A percentile compares a stretch with the other conserved stretches of the same genome.
Conservation (phyloP, 2,888 invertebrate genomes). For the Sthenelais limicola region DNA sequence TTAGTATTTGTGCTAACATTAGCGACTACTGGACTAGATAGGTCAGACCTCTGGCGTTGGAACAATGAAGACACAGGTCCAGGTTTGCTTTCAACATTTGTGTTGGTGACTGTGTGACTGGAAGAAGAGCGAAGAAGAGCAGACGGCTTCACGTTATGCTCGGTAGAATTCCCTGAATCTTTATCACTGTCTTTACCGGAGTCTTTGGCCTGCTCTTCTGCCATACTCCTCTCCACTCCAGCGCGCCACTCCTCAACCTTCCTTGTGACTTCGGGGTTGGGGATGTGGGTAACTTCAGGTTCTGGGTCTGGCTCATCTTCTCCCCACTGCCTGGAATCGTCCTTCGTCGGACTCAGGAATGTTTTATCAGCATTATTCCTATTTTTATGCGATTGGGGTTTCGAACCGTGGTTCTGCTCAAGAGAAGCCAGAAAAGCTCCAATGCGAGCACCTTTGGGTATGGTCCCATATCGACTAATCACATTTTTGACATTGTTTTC, state of each 20-base stretch:
- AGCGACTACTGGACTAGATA: slow-evolving; percentile 54
- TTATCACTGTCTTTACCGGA: slow-evolving; percentile 16
- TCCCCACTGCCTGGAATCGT: not conserved
- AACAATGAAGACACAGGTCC: slow-evolving; percentile 61
- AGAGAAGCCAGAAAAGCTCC: slow-evolving; percentile 96
- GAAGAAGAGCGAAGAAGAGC: slow-evolving; percentile 69
- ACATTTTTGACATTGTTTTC: slow-evolving; percentile 96
- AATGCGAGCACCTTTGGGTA: slow-evolving; percentile 96
- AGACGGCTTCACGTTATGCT: slow-evolving; percentile 67
- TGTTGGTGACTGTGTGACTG: slow-evolving; percentile 59
- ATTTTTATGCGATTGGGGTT: not conserved
- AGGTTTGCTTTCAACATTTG: slow-evolving; percentile 54
- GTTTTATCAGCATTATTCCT: not conserved
- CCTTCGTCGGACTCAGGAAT: not conserved
- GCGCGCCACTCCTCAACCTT: slow-evolving; percentile 55
- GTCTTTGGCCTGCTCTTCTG: slow-evolving; percentile 28
- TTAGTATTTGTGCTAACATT: not conserved
- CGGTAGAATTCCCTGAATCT: slow-evolving; percentile 48
- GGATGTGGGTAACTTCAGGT: slow-evolving; percentile 36
- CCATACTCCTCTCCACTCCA: slow-evolving; percentile 48
- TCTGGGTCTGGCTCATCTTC: not conserved
- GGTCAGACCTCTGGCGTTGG: slow-evolving; percentile 65
- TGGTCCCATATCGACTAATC: slow-evolving; percentile 91
- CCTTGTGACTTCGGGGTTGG: slow-evolving; percentile 51
- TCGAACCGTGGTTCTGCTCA: slow-evolving; percentile 45